Evolutionary conservation across 92 coral and sea anemone species (phyloP).

Genomic region (Zoanthus sansibaricus): DNA sequence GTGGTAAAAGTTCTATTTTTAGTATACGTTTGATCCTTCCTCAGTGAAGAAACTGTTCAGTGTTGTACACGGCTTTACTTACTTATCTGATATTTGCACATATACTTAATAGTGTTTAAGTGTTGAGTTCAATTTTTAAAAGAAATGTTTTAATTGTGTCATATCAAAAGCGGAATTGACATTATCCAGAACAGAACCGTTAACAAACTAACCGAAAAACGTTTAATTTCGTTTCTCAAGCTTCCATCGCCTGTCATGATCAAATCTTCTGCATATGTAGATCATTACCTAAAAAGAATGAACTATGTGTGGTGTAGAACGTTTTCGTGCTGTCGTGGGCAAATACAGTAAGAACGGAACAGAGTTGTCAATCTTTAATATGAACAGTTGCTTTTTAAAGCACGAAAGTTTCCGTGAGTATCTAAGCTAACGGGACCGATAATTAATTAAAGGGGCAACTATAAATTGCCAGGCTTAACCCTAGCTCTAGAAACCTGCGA

Average conservation of each 20-base stretch:
- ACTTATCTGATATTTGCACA: not conserved
- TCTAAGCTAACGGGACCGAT: constrained; percentile 38
- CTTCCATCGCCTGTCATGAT: not conserved
- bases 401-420: constrained; percentile 45
- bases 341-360: constrained; percentile 33
- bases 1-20: too few relatives aligned
- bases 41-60: too few relatives aligned
- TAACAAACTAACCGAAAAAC: not conserved
- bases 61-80: too few relatives aligned
- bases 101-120: not conserved
- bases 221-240: not conserved
- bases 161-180: not conserved
- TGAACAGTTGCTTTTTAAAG: not conserved
- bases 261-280: not conserved
- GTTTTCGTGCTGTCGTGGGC: constrained; percentile 32
- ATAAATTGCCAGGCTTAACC: constrained; percentile 30
- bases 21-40: too few relatives aligned
- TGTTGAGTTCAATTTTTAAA: constrained; percentile 27
- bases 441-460: constrained; percentile 45
- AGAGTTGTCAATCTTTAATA: constrained; percentile 14
- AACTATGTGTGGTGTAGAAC: not conserved
- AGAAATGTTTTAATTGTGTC: constrained; percentile 6
- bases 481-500: not conserved
- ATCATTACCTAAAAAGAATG: not conserved
- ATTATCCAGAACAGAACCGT: constrained; percentile 25